Base-by-base conservation (phyloP, 2,888 invertebrate genomes). In the Drosophila phalerata region DNA sequence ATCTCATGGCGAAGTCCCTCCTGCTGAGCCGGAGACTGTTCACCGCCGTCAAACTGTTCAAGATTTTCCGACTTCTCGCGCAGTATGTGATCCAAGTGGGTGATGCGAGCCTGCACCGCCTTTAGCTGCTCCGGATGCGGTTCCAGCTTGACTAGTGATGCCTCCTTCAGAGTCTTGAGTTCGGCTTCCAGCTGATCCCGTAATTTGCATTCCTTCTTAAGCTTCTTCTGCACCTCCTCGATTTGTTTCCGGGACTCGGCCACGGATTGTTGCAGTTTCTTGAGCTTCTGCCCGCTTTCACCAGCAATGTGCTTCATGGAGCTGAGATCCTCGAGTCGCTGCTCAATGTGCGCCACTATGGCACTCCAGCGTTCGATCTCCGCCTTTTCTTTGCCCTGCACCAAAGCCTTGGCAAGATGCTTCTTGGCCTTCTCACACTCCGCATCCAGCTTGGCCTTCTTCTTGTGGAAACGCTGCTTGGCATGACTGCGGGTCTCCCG, bases 1-100 rank as follows among this genome's bases (percentile, higher is more conserved):
- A 97, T 97, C 93, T 97, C 97, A 80, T 96, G 95, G 22, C 97
- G 93, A 32, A 97, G 88, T 2, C 94, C 93, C 85, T 96, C 96
- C 65, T 95, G 94, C 68, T 93, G 93, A 5, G 91, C 92, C 60
- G 95, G 94, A 67, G 76, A 60, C 37, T 76, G 58, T 22, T 73
- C 65, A 8, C 52, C 62, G 15, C 94, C 94, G 62, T 95, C 94
- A 52, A 80, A 80, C 74, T 94, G 94, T 72, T 95, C 95, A 52
- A 95, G 92, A 91, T 95, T 95, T 91, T 94, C 94, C 0, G 95
- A 95, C 88, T 96, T 96, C 81, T 96, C 95, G 83, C 95, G 95
- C 38, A 96, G 91, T 74, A 95, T 95, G 87, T 94, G 95, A 89
- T 96, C 95, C 56, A 96, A 90, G 73, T 95, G 95, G 5, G 95